Percentiles rank a stretch among this genome's conserved stretches.
phyloP scores from a whole-genome alignment of 2,113 vertebrate species.

The Ochotona curzoniae region DNA sequence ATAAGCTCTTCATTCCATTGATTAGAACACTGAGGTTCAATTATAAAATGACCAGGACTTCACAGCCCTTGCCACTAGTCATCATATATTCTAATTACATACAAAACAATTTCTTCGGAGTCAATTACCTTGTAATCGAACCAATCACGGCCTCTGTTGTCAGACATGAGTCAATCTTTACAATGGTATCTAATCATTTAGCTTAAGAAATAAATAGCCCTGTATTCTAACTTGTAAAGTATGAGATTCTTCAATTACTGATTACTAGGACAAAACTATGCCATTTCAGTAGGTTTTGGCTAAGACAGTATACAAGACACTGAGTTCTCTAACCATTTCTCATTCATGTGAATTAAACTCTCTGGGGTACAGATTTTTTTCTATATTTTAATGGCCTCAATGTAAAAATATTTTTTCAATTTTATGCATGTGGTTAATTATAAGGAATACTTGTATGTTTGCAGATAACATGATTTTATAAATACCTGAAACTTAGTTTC shows the following conservation, averaged over 20 bases:
- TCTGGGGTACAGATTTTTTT: neutral
- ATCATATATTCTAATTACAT: neutral
- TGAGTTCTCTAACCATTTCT: neutral
- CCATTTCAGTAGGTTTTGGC: neutral
- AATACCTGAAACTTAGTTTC: constrained; percentile 5
- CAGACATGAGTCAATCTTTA: neutral
- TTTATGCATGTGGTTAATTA: constrained; percentile 33
- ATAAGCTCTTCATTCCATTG: neutral
- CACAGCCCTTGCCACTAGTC: neutral
- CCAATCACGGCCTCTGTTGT: neutral
- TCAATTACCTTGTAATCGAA: neutral
- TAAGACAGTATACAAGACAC: constrained; percentile 14
- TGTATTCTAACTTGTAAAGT: neutral
- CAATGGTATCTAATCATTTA: neutral
- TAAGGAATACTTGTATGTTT: neutral
- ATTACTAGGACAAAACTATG: constrained; percentile 12
- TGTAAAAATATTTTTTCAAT: neutral
- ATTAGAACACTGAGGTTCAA: constrained; percentile 13
- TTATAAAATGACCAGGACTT: constrained; percentile 1
- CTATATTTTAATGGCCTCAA: constrained; percentile 17
- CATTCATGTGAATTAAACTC: constrained; percentile 6
- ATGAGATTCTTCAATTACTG: neutral
- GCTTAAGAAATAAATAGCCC: constrained; percentile 17
- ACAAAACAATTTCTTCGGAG: neutral
- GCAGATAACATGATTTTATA: neutral